Percentiles rank a stretch among this genome's conserved stretches.
Conservation (phyloP, 2,797 vertebrate species). For the Urocyon cinereoargenteus region DNA sequence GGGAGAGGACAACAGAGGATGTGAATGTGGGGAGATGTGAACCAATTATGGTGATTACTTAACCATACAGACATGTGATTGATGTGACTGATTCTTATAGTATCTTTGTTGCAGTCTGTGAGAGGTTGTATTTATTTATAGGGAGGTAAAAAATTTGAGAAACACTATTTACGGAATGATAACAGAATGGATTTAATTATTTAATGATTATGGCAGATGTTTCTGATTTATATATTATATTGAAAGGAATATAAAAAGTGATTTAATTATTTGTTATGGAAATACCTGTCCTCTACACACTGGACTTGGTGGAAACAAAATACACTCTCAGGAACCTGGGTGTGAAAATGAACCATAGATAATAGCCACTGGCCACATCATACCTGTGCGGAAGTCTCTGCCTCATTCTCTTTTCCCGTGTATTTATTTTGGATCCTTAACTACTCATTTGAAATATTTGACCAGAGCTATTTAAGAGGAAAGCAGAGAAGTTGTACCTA, state of each 20-base stretch:
- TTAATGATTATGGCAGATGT: neutral
- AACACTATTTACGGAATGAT: neutral
- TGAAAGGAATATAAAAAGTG: constrained; percentile 13
- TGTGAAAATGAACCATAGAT: neutral
- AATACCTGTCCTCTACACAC: neutral
- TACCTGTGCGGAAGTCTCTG: neutral
- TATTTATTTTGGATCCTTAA: constrained; percentile 36
- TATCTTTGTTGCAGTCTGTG: neutral
- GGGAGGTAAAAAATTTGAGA: constrained; percentile 16
- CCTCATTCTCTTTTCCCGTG: neutral
- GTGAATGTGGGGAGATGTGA: neutral
- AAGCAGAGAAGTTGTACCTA: neutral
- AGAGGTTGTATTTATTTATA: neutral
- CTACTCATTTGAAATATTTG: constrained; percentile 28
- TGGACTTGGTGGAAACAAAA: neutral
- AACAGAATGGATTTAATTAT: neutral
- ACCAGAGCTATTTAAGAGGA: neutral
- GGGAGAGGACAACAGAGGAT: neutral
- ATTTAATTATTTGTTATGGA: constrained; percentile 1
- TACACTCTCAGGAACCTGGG: neutral
- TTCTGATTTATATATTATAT: constrained; percentile 44
- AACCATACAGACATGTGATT: neutral
- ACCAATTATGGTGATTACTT: neutral
- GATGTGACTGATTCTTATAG: neutral
- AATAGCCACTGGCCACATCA: neutral